Conservation (phyloP, 1,140 invertebrate genomes). For the Ditylenchus dipsaci region DNA sequence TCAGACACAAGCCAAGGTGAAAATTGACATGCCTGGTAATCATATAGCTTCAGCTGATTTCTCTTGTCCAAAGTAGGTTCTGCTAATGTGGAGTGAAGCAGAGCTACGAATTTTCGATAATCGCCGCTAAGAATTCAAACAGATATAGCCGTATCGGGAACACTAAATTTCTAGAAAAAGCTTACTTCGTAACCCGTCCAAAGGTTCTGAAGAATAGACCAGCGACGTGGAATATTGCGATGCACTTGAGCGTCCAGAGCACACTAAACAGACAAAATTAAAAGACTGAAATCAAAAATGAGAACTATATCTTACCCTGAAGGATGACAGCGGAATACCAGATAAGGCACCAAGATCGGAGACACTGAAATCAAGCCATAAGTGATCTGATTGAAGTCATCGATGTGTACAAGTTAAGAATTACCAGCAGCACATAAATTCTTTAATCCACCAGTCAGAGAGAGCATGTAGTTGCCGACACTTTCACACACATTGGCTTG, state of each 20-base stretch:
- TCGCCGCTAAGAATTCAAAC: conserved; percentile 12
- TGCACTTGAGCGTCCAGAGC: too few species aligned
- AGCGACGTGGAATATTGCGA: too few species aligned
- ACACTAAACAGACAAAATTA: too few species aligned
- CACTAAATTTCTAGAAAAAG: conserved; percentile 5
- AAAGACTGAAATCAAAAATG: too few species aligned
- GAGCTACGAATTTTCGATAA: conserved; percentile 7
- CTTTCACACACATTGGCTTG: conserved; percentile 23
- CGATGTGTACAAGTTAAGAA: not conserved
- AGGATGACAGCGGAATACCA: not conserved
- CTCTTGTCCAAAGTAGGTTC: not conserved
- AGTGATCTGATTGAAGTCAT: not conserved
- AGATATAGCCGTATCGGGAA: too few species aligned
- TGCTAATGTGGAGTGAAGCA: not conserved
- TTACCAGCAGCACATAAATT: not conserved
- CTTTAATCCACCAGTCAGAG: not conserved
- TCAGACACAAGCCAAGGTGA: not conserved
- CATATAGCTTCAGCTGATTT: conserved; percentile 17
- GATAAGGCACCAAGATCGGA: conserved; percentile 20
- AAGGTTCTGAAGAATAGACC: conserved; percentile 4
- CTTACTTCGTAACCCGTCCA: conserved; percentile 24
- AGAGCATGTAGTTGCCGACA: not conserved
- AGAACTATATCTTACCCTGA: too few species aligned
- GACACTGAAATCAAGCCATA: conserved; percentile 7
- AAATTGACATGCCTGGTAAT: conserved; percentile 16